These are phyloP conservation scores for Orthosia cruda DNA, from an alignment of 2,888 invertebrate species.

Conservation along the genomic window DNA sequence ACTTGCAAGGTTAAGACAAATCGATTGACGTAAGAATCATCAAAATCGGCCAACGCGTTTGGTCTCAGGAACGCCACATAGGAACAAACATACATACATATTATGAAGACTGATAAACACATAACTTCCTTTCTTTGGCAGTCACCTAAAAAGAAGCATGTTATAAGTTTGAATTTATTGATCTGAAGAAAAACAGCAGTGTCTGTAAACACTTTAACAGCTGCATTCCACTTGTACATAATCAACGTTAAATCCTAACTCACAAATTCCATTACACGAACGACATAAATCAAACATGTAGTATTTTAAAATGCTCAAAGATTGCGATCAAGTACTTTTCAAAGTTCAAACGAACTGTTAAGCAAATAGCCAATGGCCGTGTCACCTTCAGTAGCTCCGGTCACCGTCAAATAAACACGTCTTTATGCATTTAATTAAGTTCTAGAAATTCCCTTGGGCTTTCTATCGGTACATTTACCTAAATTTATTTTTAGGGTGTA, in stretches of 20 bases:
- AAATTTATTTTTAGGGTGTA: constrained; percentile 2
- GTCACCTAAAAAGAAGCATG: too few relatives aligned
- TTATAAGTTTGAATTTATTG: too few relatives aligned
- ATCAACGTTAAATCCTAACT: neutral
- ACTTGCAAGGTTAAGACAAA: too few relatives aligned
- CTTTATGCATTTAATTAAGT: constrained; percentile 49
- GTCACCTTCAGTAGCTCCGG: constrained; percentile 36
- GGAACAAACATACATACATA: too few relatives aligned
- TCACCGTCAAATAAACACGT: constrained; percentile 43
- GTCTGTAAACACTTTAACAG: too few relatives aligned
- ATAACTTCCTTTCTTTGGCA: too few relatives aligned
- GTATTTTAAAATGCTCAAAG: constrained; percentile 51
- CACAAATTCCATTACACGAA: neutral
- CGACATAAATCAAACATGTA: neutral
- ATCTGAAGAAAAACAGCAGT: neutral
- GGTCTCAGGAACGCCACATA: too few relatives aligned
- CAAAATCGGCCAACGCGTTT: too few relatives aligned
- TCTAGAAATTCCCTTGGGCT: constrained; percentile 6
- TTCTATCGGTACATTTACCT: neutral
- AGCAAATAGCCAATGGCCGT: constrained; percentile 29
- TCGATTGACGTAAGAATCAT: too few relatives aligned
- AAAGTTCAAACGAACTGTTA: constrained; percentile 21
- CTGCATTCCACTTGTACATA: neutral
- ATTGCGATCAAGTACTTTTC: constrained; percentile 13
- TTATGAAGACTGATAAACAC: too few relatives aligned